Base-by-base conservation (phyloP, 2,113 vertebrate species). In the Thunnus maccoyii region DNA sequence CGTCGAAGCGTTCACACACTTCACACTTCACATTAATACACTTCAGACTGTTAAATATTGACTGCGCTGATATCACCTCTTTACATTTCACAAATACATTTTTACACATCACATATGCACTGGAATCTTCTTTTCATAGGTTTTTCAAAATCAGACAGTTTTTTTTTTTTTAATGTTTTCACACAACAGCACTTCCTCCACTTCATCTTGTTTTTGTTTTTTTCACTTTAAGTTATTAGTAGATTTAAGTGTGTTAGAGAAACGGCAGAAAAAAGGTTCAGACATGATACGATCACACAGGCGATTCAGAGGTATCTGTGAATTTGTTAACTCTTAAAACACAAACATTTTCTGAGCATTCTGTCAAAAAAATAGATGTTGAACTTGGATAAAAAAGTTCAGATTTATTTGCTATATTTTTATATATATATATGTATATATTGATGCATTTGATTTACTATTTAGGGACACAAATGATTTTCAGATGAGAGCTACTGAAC, bases 1-100 rank as follows among this genome's bases (percentile, higher is more conserved):
- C 72, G 51, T 14, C 13, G 20, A 61, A 67, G 78, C 22, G 12
- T 52, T 55, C 6, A 13, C 50, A 48, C 25, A 14, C 16, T 52
- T n/a, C 54, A 4, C 17, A 9, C 72, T 70, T 80, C 66, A 56
- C 32, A 10, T 4, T 72, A 50, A 20, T n/a, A 7, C 30, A 65
- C 13, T 60, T 50, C 67, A 54, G 22, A 16, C 22, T 2, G 14
- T 73, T 17, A 41, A n/a, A 75, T 51, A 70, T 81, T 57, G 63
- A 73, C 41, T 14, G 48, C 56, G 16, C 60, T 70, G 51, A 64
- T 64, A 50, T 69, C 70, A 25, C 66, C 25, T 48, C 8, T 17
- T 56, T 58, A 15, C 12, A n/a, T 70, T n/a, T 67, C 51, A 71
- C 61, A 48, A 25, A 64, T 51, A 46, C 18, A 20, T 70, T 58